These are phyloP conservation scores for Coenonympha arcania DNA, from an alignment of 2,888 invertebrate genomes.

Conservation along the genomic window DNA sequence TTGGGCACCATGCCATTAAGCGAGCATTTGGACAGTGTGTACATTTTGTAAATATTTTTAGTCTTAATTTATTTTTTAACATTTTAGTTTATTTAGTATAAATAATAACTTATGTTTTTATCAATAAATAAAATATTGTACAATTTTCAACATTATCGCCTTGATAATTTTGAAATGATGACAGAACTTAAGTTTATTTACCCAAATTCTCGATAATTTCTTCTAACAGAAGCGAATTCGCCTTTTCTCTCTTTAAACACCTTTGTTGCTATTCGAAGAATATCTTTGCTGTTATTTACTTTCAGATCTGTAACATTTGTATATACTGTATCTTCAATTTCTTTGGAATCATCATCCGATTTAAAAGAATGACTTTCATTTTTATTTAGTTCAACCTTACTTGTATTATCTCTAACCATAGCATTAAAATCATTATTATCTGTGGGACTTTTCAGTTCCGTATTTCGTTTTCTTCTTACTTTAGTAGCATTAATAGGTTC, in stretches of 20 bases:
- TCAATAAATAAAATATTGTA: too few relatives aligned
- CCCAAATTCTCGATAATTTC: neutral
- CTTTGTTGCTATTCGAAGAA: slow-evolving; percentile 12
- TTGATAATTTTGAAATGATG: too few relatives aligned
- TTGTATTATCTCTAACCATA: neutral
- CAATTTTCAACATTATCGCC: too few relatives aligned
- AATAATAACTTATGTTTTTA: too few relatives aligned
- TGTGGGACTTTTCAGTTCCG: too few relatives aligned
- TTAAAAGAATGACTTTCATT: neutral
- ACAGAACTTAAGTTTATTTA: neutral
- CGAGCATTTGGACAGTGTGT: too few relatives aligned
- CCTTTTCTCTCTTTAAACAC: slow-evolving; percentile 6
- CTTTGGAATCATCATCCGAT: neutral
- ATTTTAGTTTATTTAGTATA: too few relatives aligned
- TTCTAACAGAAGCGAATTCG: slow-evolving; percentile 17
- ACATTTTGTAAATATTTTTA: too few relatives aligned
- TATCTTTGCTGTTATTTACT: neutral
- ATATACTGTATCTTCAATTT: neutral
- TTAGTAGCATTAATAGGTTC: slow-evolving; percentile 6
- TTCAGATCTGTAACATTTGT: neutral
- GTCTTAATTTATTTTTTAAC: too few relatives aligned
- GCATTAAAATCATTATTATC: too few relatives aligned
- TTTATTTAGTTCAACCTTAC: neutral
- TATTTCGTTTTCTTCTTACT: slow-evolving; percentile 13
- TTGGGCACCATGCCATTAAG: too few relatives aligned